Conservation (phyloP, 1,140 invertebrate genomes). For the Drosophila trapezifrons region DNA sequence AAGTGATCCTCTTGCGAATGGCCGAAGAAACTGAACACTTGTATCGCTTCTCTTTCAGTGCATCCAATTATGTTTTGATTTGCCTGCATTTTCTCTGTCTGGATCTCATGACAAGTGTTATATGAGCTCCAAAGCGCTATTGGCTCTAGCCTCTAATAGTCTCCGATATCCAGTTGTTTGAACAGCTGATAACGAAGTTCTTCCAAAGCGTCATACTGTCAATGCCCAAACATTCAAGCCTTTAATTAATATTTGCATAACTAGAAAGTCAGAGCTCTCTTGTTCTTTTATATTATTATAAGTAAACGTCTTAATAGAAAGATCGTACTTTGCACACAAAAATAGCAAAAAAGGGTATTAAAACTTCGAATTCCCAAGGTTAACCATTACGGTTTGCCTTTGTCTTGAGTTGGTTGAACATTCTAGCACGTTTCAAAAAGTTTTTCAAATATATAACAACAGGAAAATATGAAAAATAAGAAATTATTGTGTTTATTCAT, state of each 20-base stretch:
- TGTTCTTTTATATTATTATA: too few species aligned
- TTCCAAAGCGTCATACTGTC: too few species aligned
- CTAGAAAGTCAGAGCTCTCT: too few species aligned
- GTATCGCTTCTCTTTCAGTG: neutral
- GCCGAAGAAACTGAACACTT: neutral
- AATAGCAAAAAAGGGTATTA: neutral
- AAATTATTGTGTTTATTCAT: neutral
- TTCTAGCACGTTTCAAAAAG: neutral
- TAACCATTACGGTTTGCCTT: neutral
- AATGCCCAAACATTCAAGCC: too few species aligned
- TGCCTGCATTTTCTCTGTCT: too few species aligned
- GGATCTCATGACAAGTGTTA: neutral
- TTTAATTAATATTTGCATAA: neutral
- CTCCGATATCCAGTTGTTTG: neutral
- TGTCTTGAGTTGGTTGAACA: neutral
- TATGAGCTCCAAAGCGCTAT: neutral
- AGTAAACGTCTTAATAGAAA: too few species aligned
- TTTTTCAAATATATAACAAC: neutral
- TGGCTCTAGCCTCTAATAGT: neutral
- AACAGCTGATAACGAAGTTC: neutral
- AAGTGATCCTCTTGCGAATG: neutral
- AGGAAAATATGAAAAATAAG: neutral
- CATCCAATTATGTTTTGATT: neutral
- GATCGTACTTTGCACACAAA: neutral
- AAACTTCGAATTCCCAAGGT: neutral